Base-by-base conservation (phyloP, 2,888 invertebrate species). In the Drosophila diplacantha region DNA sequence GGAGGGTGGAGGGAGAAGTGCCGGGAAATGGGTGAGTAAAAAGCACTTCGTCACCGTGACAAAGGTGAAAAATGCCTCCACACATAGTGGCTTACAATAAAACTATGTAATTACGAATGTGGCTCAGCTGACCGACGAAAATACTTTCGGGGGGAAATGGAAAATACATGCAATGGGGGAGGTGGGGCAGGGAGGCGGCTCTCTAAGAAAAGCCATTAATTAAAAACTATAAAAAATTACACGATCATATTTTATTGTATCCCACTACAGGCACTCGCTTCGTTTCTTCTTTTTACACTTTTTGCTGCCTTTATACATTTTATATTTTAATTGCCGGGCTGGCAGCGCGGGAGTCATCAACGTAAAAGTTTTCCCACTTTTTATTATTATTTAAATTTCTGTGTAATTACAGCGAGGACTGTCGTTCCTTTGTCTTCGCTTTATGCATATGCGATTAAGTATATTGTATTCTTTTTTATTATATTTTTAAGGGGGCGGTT, bases 191-290 rank as follows among this genome's bases (percentile, higher is more conserved):
- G 18, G 11, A 22, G 49, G 14, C 41, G 34, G 24, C 31, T 35
- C 59, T 38, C 66, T 47, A 68, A 59, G 60, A 79, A 78, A 79
- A 79, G 69, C 79, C 83, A 81, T 81, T 81, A 81, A 81, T 81
- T 81, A 81, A 83, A 62, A 81, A 81, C 84, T 81, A 83, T 83
- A 81, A 79, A 80, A 81, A 78, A 75, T 85, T 53, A 65, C 49
- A 65, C 44, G 57, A 57, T 67, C 66, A 66, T 66, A 66, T 65
- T 65, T 65, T 54, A 65, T 65, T 64, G 66, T 65, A 65, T 54
- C 47, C 39, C 32, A 29, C 16, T 22, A 29, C 39, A 43, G 20
- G 35, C 38, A 43, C 44, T 62, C 58, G 57, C 56, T 49, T 60
- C 54, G 63, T 61, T 70, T 69, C 72, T 71, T 74, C 39, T 77